Evolutionary conservation across 2,113 vertebrate species (phyloP).

Genomic region (Paedocypris sp.): DNA sequence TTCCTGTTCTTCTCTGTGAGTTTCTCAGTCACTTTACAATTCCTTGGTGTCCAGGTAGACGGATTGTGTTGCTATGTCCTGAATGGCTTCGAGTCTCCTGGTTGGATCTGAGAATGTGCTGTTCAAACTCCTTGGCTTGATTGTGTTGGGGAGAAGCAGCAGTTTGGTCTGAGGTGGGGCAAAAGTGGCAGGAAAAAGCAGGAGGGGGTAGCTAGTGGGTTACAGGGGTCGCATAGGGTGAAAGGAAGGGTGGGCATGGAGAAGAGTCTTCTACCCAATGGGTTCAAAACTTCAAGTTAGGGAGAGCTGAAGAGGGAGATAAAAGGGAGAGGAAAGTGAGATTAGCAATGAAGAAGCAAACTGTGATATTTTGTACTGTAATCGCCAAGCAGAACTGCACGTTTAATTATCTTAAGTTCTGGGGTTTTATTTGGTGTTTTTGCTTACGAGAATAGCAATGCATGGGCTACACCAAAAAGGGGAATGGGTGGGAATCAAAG

Average conservation of each 20-base stretch:
- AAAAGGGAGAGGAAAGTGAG: slow-evolving; percentile 17
- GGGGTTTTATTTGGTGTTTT: too few species aligned
- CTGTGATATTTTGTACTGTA: neutral
- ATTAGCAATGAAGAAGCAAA: neutral
- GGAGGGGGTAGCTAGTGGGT: slow-evolving; percentile 11
- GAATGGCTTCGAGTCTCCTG: slow-evolving; percentile 14
- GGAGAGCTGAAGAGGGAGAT: slow-evolving; percentile 34
- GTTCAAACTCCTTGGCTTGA: slow-evolving; percentile 6
- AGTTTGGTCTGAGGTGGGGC: neutral
- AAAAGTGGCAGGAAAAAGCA: neutral
- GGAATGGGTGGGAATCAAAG: too few species aligned
- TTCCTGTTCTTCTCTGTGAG: neutral
- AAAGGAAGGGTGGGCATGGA: slow-evolving; percentile 28
- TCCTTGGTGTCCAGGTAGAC: slow-evolving; percentile 7
- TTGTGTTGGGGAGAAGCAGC: neutral
- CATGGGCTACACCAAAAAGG: too few species aligned
- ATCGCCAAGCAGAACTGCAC: too few species aligned
- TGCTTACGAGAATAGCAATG: too few species aligned
- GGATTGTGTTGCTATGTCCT: slow-evolving; percentile 5
- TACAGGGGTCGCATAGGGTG: slow-evolving; percentile 1
- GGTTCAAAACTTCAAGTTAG: slow-evolving; percentile 23
- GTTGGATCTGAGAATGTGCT: slow-evolving; percentile 10
- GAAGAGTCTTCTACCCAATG: slow-evolving; percentile 16
- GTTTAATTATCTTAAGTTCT: too few species aligned
- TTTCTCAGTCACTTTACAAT: too few species aligned